phyloP scores from a whole-genome alignment of 2,888 invertebrate genomes.

The Drosophila kambysellisi region DNA sequence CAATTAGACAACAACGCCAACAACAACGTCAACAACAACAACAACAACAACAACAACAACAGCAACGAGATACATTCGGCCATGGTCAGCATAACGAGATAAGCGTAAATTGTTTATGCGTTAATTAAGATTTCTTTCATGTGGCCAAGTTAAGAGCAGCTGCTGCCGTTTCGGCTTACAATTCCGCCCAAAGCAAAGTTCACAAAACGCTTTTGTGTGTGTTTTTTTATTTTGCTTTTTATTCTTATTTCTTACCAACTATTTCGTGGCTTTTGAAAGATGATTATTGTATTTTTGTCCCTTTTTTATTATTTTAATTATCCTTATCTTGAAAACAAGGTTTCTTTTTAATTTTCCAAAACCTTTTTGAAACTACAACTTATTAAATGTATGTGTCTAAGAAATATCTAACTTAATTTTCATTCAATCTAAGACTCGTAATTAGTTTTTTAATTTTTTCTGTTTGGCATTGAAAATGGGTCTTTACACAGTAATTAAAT shows the following conservation, averaged over 20 bases:
- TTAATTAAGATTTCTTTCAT: slow-evolving; percentile 72
- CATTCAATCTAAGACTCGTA: background rate
- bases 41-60: slow-evolving; percentile 14
- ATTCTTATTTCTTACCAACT: background rate
- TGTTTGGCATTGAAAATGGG: background rate
- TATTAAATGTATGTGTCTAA: background rate
- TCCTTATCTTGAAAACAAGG: background rate
- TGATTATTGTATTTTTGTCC: background rate
- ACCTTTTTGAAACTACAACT: background rate
- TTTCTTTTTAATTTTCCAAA: background rate
- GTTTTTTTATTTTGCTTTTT: background rate
- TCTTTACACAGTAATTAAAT: background rate
- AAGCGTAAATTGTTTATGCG: slow-evolving; percentile 69
- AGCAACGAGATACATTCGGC: slow-evolving; percentile 15
- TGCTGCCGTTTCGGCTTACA: slow-evolving; percentile 28
- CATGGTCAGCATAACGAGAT: slow-evolving; percentile 58
- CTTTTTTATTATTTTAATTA: background rate
- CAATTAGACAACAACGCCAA: slow-evolving; percentile 22
- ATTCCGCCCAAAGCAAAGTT: slow-evolving; percentile 16
- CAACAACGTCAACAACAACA: slow-evolving; percentile 14
- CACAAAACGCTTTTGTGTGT: slow-evolving; percentile 10
- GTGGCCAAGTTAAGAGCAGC: slow-evolving; percentile 35
- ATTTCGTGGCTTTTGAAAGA: slow-evolving; percentile 2
- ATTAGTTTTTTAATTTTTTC: background rate
- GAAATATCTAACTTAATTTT: background rate